These are phyloP conservation scores for Alces alces DNA, from an alignment of 2,113 vertebrate species.

Conservation along the genomic window DNA sequence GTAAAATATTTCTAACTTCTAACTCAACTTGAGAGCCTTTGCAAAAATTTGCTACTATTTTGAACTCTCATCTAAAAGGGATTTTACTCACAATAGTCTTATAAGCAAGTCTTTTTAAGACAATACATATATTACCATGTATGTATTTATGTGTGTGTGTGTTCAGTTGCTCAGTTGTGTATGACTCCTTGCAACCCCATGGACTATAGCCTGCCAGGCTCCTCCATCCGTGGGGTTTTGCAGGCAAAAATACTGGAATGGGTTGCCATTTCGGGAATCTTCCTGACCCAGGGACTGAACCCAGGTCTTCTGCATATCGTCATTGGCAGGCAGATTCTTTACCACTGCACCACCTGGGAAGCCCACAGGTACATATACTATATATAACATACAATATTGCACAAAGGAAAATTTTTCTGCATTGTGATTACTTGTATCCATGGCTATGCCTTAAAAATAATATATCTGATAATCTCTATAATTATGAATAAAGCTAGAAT, in stretches of 20 bases:
- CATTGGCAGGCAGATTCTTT: background rate
- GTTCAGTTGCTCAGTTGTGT: background rate
- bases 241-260: background rate
- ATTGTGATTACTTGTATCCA: background rate
- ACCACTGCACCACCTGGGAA: background rate
- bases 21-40: background rate
- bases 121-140: background rate
- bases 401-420: background rate
- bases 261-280: background rate
- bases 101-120: background rate
- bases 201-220: background rate
- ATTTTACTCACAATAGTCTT: background rate
- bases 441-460: background rate
- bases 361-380: background rate
- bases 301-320: fast-evolving
- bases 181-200: fast-evolving
- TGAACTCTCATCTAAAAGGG: background rate
- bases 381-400: background rate
- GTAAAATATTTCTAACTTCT: background rate
- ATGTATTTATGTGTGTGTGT: background rate
- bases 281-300: background rate
- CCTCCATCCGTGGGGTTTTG: background rate
- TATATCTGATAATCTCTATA: background rate
- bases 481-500: background rate
- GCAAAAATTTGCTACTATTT: background rate